Percentiles rank a stretch among this genome's conserved stretches.
phyloP scores from a whole-genome alignment of 2,888 invertebrate genomes.

The Drosophila nr. medialis region DNA sequence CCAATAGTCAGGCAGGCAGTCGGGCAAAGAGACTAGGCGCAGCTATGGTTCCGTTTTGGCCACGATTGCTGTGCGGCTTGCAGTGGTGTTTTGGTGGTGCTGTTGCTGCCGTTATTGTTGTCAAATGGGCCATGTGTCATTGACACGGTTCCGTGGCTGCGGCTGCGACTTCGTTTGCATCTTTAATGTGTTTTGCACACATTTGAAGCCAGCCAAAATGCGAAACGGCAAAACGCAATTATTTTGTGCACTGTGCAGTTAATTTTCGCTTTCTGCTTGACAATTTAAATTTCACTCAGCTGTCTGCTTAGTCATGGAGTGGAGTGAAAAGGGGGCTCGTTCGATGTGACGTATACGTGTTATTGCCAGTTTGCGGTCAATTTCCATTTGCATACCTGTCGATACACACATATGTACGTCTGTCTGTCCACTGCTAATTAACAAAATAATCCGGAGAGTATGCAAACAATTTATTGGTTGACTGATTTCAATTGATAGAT shows the following conservation, averaged over 20 bases:
- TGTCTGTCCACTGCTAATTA: conserved; percentile 43
- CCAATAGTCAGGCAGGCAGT: conserved; percentile 4
- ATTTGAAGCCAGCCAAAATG: conserved; percentile 33
- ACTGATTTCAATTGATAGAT: conserved; percentile 25
- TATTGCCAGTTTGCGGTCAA: conserved; percentile 44
- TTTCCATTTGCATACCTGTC: conserved; percentile 21
- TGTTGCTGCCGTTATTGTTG: conserved; percentile 48
- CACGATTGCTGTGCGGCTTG: conserved; percentile 28
- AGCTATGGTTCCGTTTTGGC: conserved; percentile 35
- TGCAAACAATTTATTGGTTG: conserved; percentile 26
- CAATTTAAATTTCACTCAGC: conserved; percentile 70
- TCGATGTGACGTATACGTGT: conserved; percentile 56
- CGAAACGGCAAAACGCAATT: conserved; percentile 46
- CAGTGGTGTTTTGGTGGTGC: conserved; percentile 12
- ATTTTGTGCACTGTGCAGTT: conserved; percentile 35
- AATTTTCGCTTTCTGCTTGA: conserved; percentile 45
- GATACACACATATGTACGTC: background rate
- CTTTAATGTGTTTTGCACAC: conserved; percentile 69
- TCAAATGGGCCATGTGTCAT: conserved; percentile 51
- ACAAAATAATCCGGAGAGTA: conserved; percentile 28
- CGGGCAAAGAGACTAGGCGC: conserved; percentile 15
- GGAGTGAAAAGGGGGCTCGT: conserved; percentile 1
- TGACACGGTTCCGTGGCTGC: conserved; percentile 50
- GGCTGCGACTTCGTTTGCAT: conserved; percentile 45
- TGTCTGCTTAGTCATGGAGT: conserved; percentile 6